Evolutionary conservation across 2,113 vertebrate genomes (phyloP), one percentile per base, ranked within the genome.

Genomic region (Orycteropus afer): DNA sequence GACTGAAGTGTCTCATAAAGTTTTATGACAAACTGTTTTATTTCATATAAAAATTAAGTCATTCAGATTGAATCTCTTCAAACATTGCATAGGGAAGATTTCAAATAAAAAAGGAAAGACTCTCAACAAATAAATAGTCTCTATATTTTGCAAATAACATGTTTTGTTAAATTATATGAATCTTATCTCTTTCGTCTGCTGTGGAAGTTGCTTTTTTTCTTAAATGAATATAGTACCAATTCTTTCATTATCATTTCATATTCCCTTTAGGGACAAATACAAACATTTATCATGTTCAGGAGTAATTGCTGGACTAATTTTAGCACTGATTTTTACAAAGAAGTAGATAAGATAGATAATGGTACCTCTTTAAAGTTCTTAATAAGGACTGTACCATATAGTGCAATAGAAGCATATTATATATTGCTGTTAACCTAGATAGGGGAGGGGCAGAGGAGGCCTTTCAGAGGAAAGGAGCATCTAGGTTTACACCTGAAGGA

Each of bases 131-230:
- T 78, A 9, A 74, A 42, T 3, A 51, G 18, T 51, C 12, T 93
- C 18, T 86, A 7, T 89, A 77, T 85, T 91, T 93, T 78, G 11
- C 12, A 78, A 29, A 45, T 91, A 71, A 18, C 57, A 42, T 93
- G 14, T 91, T 93, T 95, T 89, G 77, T 81, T 69, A 86, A 73
- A 42, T 37, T 82, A 7, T 73, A 51, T n/a, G 69, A 42, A 51
- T 85, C 22, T 63, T 90, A 25, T n/a, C 82, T 74, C n/a, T 94
- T 86, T 80, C 18, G 51, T 73, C n/a, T 80, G 32, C 42, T 55
- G 47, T 65, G 27, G 79, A 93, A 93, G 40, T 47, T 87, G 53
- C 34, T 17, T 51, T 79, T 96, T 57, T 42, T 34, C 55, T 40
- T 71, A 86, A 88, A 34, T 86, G 45, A 69, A 86, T 51, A 18